phyloP scores from a whole-genome alignment of 2,888 invertebrate species.

The Serripes groenlandicus region DNA sequence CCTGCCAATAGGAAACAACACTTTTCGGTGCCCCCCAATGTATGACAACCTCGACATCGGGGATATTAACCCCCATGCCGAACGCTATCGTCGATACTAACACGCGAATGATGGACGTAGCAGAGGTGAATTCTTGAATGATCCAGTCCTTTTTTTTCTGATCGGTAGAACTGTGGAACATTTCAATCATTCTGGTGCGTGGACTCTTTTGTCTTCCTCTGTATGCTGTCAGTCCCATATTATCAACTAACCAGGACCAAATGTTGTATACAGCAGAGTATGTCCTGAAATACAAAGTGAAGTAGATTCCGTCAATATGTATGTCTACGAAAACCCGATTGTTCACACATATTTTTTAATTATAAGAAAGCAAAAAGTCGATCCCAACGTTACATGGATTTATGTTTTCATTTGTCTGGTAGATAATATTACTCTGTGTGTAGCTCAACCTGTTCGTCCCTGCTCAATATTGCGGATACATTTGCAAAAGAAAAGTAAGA shows the following conservation, averaged over 20 bases:
- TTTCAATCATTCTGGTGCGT: slow-evolving; percentile 38
- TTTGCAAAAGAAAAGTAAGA: no score
- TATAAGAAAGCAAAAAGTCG: no score
- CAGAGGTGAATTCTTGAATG: slow-evolving; percentile 25
- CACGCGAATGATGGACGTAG: slow-evolving; percentile 23
- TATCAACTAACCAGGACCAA: slow-evolving; percentile 21
- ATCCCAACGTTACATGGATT: no score
- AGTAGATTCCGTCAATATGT: no score
- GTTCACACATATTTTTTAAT: no score
- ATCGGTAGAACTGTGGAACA: slow-evolving; percentile 55
- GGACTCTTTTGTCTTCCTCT: neutral
- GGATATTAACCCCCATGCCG: slow-evolving; percentile 63
- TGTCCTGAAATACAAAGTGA: slow-evolving; percentile 11
- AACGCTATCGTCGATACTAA: slow-evolving; percentile 57
- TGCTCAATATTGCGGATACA: no score
- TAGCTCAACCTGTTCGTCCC: no score
- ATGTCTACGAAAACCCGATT: no score
- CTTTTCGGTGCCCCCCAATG: slow-evolving; percentile 51
- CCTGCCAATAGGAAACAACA: slow-evolving; percentile 54
- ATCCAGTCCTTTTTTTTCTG: slow-evolving; percentile 36
- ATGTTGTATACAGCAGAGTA: slow-evolving; percentile 11
- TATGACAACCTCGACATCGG: slow-evolving; percentile 50
- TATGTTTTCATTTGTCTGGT: no score
- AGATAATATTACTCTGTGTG: no score
- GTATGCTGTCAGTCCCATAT: neutral